Evolutionary conservation across 1,140 invertebrate genomes (phyloP).

Genomic region (Homarus americanus): DNA sequence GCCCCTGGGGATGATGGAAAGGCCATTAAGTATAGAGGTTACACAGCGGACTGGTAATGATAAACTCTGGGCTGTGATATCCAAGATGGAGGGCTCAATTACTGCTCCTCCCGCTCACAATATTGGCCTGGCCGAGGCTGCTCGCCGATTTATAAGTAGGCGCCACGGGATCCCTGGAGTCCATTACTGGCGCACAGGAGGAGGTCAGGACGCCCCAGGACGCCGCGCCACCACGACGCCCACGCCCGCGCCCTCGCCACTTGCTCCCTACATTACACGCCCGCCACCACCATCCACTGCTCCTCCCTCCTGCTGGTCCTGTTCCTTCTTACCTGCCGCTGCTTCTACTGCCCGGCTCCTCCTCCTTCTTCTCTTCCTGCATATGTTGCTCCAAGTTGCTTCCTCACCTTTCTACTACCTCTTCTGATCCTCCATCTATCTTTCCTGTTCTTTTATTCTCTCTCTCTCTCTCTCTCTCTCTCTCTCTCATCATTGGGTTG

Average conservation of each 20-base stretch:
- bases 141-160: conserved; percentile 41
- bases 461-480: too few species aligned
- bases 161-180: conserved; percentile 48
- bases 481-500: too few species aligned
- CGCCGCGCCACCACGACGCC: conserved; percentile 2
- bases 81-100: conserved; percentile 66
- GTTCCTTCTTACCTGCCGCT: background rate
- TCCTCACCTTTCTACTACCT: background rate
- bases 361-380: background rate
- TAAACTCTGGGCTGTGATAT: conserved; percentile 23
- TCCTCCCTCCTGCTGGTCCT: background rate
- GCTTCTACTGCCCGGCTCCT: background rate
- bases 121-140: conserved; percentile 18
- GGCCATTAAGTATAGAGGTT: conserved; percentile 11
- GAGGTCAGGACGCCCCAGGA: conserved; percentile 21
- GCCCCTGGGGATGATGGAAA: background rate
- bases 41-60: background rate
- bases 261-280: background rate
- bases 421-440: background rate
- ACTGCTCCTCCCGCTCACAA: conserved; percentile 39
- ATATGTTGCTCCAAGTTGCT: background rate
- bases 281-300: background rate
- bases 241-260: background rate
- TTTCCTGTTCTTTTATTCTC: background rate
- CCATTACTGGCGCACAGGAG: conserved; percentile 53